Conservation (phyloP, 2,113 vertebrate genomes). For the Cichladusa arquata region DNA sequence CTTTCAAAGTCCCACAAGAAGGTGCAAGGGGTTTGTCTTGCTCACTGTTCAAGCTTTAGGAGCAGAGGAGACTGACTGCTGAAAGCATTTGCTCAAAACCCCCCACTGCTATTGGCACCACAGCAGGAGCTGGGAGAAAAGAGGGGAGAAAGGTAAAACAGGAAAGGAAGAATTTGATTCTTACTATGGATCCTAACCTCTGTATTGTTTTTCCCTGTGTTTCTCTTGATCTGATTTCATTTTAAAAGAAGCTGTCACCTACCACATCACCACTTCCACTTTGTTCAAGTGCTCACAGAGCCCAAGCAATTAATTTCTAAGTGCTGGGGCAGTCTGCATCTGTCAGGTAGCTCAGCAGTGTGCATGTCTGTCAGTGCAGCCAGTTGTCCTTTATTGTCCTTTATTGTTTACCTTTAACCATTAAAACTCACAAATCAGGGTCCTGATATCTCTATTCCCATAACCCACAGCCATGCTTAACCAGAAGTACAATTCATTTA, state of each 20-base stretch:
- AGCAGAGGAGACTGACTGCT: neutral
- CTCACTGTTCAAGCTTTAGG: neutral
- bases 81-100: neutral
- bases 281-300: neutral
- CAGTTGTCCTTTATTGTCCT: neutral
- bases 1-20: neutral
- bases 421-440: neutral
- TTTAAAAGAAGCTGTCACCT: neutral
- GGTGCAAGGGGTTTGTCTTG: neutral
- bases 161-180: neutral
- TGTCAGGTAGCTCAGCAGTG: neutral
- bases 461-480: neutral
- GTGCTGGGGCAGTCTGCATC: neutral
- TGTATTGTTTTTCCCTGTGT: neutral
- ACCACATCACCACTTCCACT: neutral
- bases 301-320: neutral
- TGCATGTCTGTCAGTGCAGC: accelerated
- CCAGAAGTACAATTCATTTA: neutral
- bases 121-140: neutral
- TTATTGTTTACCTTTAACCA: neutral
- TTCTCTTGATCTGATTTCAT: neutral
- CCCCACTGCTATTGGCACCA: neutral
- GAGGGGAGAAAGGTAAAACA: neutral
- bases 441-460: neutral
- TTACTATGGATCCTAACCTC: neutral